Conservation (phyloP, 2,113 vertebrate species). For the Alectura lathami region DNA sequence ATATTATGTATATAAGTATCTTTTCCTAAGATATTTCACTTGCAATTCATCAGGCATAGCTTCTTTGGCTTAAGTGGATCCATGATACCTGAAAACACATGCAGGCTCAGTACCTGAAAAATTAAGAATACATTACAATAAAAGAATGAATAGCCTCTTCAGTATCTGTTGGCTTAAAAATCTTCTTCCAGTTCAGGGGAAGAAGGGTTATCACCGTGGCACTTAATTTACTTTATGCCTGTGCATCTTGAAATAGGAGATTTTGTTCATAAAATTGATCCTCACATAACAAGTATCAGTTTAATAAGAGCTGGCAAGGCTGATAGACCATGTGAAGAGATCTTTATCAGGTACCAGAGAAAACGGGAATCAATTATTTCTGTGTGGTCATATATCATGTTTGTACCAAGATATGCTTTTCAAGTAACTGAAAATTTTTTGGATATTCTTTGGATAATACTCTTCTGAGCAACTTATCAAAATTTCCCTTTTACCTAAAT, state of each 20-base stretch:
- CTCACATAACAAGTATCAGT: background rate
- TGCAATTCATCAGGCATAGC: background rate
- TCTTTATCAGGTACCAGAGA: background rate
- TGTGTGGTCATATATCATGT: background rate
- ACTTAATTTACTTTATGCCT: background rate
- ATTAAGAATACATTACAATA: background rate
- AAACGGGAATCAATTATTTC: background rate
- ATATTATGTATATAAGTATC: background rate
- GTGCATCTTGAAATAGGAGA: background rate
- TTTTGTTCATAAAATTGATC: background rate
- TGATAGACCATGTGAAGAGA: background rate
- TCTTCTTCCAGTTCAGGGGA: background rate
- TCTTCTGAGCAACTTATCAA: background rate
- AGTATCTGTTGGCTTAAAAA: background rate
- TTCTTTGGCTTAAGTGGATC: background rate
- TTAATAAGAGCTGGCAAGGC: background rate
- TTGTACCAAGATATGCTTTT: fast-evolving
- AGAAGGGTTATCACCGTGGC: no score
- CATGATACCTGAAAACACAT: background rate
- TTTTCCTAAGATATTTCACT: background rate
- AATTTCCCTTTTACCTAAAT: background rate
- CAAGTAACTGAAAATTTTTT: background rate
- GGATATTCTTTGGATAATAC: background rate
- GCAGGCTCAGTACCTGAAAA: background rate
- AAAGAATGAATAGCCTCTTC: background rate